These are phyloP conservation scores for Amiota communis DNA, from an alignment of 2,888 invertebrate species.

Conservation along the genomic window DNA sequence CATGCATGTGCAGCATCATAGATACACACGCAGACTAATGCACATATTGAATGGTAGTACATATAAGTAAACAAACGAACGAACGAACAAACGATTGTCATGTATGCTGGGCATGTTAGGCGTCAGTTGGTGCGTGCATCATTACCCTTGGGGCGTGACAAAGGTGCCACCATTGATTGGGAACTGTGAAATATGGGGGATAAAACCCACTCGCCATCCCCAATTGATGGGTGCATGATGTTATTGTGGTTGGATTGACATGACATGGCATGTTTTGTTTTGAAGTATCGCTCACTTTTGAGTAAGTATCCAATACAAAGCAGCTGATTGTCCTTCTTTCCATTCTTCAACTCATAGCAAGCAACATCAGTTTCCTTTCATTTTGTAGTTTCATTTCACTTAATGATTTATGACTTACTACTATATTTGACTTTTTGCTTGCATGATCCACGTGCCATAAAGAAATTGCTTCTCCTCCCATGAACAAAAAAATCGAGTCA, in stretches of 20 bases:
- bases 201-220: no score
- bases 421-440: constrained; percentile 55
- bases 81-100: constrained; percentile 6
- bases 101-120: constrained; percentile 2
- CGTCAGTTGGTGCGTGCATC: constrained; percentile 22
- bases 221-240: not conserved
- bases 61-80: not conserved
- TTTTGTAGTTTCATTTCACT: constrained; percentile 1
- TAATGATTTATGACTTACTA: constrained; percentile 56
- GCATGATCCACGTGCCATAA: not conserved
- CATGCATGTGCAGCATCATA: constrained; percentile 14
- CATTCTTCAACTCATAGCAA: constrained; percentile 31
- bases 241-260: constrained; percentile 59
- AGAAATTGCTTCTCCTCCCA: no score
- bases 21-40: not conserved
- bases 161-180: not conserved
- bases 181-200: not conserved
- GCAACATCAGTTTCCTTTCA: not conserved
- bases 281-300: constrained; percentile 18
- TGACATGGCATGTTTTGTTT: constrained; percentile 37
- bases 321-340: constrained; percentile 55
- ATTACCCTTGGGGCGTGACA: constrained; percentile 22
- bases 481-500: not conserved
- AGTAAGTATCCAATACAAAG: constrained; percentile 44
- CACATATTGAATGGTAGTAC: not conserved